Conservation (phyloP, 2,113 vertebrate genomes). For the Eulemur macaco region DNA sequence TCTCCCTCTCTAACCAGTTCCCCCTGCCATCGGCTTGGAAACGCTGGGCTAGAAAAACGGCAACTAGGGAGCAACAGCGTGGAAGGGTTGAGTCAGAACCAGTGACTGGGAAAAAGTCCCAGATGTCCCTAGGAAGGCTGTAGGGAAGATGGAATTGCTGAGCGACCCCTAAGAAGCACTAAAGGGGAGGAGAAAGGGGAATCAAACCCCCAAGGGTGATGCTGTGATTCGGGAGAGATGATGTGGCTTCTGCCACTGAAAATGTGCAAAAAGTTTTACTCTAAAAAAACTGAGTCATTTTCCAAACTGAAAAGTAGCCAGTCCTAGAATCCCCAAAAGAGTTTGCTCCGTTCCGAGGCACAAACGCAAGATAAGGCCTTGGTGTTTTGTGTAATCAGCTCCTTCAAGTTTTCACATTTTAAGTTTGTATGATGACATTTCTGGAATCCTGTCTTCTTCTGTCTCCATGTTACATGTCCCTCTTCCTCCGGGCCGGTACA, state of each 20-base stretch:
- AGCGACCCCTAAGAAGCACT: background rate
- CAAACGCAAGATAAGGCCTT: fast-evolving
- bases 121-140: background rate
- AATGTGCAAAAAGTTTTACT: background rate
- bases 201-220: background rate
- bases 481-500: background rate
- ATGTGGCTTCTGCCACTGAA: background rate
- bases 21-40: background rate
- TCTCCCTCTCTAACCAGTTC: background rate
- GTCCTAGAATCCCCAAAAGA: background rate
- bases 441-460: background rate
- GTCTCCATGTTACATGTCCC: background rate
- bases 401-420: background rate
- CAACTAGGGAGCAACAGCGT: background rate
- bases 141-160: background rate
- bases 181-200: background rate
- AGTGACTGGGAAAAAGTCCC: background rate
- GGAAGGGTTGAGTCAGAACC: background rate
- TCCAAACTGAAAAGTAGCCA: background rate
- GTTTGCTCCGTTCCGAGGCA: fast-evolving
- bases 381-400: background rate
- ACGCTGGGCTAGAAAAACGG: background rate
- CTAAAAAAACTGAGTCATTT: background rate
- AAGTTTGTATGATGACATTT: background rate
- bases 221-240: background rate